Conservation (phyloP, 2,888 invertebrate genomes). For the Agriotes lineatus region DNA sequence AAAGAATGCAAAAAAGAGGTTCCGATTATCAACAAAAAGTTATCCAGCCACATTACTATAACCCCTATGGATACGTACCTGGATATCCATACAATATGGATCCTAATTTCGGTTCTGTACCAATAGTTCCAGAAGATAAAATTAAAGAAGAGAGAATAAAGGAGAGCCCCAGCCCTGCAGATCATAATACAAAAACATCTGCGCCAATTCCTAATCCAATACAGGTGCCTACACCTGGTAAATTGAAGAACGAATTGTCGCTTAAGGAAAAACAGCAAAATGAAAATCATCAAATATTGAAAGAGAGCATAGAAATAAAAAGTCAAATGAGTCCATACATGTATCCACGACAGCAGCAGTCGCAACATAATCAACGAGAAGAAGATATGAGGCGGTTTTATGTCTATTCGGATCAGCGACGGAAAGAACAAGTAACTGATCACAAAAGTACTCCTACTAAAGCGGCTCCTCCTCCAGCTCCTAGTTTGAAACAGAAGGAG, state of each 20-base stretch:
- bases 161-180: constrained; percentile 77
- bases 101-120: constrained; percentile 71
- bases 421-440: constrained; percentile 66
- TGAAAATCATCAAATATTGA: constrained; percentile 82
- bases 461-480: constrained; percentile 62
- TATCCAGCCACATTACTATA: constrained; percentile 75
- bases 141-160: constrained; percentile 71
- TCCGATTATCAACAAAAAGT: constrained; percentile 70
- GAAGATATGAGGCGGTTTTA: constrained; percentile 71
- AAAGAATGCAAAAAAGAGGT: constrained; percentile 64
- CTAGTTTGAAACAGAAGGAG: constrained; percentile 67
- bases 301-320: constrained; percentile 84
- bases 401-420: constrained; percentile 69
- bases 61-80: constrained; percentile 74
- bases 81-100: constrained; percentile 77
- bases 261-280: constrained; percentile 76
- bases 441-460: constrained; percentile 61
- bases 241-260: constrained; percentile 67
- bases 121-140: constrained; percentile 71
- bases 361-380: constrained; percentile 60
- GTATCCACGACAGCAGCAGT: constrained; percentile 68
- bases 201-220: constrained; percentile 63
- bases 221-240: constrained; percentile 64
- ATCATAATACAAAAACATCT: constrained; percentile 62
- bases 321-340: constrained; percentile 82